Evolutionary conservation across 2,888 invertebrate genomes (phyloP), one percentile per base, ranked within the genome.

Genomic region (Melanchra persicariae): DNA sequence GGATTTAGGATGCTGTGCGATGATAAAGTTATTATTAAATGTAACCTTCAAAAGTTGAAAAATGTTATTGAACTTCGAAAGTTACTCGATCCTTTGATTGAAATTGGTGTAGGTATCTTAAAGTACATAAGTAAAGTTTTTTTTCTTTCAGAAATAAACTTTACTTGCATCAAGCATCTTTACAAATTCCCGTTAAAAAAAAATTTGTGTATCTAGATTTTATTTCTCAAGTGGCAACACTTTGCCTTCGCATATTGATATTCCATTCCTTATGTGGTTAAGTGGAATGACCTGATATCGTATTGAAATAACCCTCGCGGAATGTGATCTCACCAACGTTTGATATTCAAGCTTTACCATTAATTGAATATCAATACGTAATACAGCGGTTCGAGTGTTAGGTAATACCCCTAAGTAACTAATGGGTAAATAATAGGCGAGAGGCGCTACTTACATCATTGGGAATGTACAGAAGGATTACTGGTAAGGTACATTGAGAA

Each of bases 371-470:
- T 85, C 83, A 85, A 85, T 83, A 82, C 72, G 76, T 83, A 85
- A 85, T 84, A 82, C 75, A 72, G 67, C 67, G 74, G 83, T 81
- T 83, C 74, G 79, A 79, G 85, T 87, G 74, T 85, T 85, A 82
- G 82, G 82, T 87, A 87, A 87, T 88, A 85, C 82, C 75, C 80
- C 83, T 83, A 82, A 86, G 85, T 83, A 86, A 81, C 82, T 88
- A 87, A 88, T 88, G 83, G 84, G 87, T 87, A 88, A 87, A 87
- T 88, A 87, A 88, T 87, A 85, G 87, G 73, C 61, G 70, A 71
- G 77, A 77, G 76, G 69, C 60, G 57, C 55, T 62, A 62, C 43
- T 69, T 55, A 64, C 51, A 55, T 47, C 60, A 37, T 43, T 12
- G 24, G 8, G 26, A 51, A 47, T n/a, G 7, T 8, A 1, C 58